These are phyloP conservation scores for Thecocarcelia acutangulata DNA, from an alignment of 2,888 invertebrate genomes.

Conservation along the genomic window DNA sequence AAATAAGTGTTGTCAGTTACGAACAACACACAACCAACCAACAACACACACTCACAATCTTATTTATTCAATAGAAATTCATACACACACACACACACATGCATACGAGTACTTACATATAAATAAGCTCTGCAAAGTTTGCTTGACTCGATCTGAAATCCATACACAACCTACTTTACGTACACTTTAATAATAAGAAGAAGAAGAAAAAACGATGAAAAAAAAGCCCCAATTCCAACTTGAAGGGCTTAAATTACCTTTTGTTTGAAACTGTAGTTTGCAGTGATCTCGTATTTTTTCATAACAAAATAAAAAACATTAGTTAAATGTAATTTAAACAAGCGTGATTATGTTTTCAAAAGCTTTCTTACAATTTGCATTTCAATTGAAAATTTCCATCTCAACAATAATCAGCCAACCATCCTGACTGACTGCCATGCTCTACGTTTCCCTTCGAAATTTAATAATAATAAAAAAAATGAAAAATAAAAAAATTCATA, in stretches of 20 bases:
- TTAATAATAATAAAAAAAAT: constrained; percentile 8
- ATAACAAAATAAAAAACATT: constrained; percentile 58
- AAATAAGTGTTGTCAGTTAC: constrained; percentile 54
- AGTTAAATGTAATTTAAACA: constrained; percentile 69
- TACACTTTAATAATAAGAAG: no score
- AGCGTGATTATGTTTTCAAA: constrained; percentile 70
- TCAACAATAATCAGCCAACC: constrained; percentile 26
- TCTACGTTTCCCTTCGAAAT: constrained; percentile 39
- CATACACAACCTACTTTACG: constrained; percentile 1
- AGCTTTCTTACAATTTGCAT: constrained; percentile 70
- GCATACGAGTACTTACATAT: no score
- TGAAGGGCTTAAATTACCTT: constrained; percentile 66
- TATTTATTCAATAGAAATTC: constrained; percentile 44
- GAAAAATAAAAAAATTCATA: background rate
- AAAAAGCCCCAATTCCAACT: constrained; percentile 39
- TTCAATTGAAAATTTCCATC: constrained; percentile 66
- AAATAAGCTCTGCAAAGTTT: constrained; percentile 14
- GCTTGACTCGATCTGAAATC: constrained; percentile 51
- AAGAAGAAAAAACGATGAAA: background rate
- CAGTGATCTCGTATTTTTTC: constrained; percentile 32
- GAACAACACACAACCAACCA: no score
- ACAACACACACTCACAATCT: no score
- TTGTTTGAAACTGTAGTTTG: constrained; percentile 52
- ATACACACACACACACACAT: no score
- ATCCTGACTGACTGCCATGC: constrained; percentile 23